These are phyloP conservation scores for Carollia perspicillata DNA, from an alignment of 2,113 vertebrate genomes.

Conservation along the genomic window DNA sequence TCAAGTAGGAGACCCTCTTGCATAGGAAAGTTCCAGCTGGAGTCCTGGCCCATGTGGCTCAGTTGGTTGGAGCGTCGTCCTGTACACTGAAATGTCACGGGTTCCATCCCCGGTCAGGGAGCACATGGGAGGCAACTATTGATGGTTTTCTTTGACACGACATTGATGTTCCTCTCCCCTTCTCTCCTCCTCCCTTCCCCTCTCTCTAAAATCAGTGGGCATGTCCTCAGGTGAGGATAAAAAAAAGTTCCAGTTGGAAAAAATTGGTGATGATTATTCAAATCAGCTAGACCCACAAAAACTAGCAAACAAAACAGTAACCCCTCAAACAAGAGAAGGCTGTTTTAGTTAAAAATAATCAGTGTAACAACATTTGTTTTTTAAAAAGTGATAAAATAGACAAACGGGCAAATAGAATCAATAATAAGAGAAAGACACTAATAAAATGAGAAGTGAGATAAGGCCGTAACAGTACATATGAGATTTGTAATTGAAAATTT, in stretches of 20 bases:
- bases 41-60: background rate
- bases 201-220: too few species aligned
- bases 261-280: background rate
- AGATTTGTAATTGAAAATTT: constrained; percentile 37
- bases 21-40: background rate
- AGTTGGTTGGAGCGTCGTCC: too few species aligned
- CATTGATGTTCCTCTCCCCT: too few species aligned
- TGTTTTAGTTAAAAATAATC: constrained; percentile 50
- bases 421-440: background rate
- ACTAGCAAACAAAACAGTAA: background rate
- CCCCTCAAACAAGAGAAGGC: background rate
- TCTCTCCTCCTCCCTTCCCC: too few species aligned
- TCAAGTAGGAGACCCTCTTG: background rate
- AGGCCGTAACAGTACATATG: background rate
- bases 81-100: too few species aligned
- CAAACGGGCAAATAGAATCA: constrained; percentile 28
- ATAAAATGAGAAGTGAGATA: constrained; percentile 28
- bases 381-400: constrained; percentile 44
- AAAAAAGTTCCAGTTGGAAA: background rate
- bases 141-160: too few species aligned
- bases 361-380: constrained; percentile 31
- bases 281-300: background rate
- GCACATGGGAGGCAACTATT: too few species aligned
- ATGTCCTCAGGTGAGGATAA: background rate
- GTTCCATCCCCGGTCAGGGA: too few species aligned